phyloP scores from a whole-genome alignment of 2,797 vertebrate species.

The Steatocranus sp. region DNA sequence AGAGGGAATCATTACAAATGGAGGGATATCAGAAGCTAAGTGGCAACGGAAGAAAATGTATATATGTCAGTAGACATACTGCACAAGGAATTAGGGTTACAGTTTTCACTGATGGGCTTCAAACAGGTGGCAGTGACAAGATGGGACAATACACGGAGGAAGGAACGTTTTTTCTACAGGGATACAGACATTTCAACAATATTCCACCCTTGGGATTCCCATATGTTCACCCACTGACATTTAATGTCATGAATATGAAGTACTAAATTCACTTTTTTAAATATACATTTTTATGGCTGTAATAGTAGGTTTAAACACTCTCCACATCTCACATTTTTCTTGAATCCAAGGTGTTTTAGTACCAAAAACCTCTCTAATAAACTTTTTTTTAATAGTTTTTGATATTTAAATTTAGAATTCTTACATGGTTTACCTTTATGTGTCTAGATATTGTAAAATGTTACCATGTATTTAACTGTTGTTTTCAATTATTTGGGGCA shows the following conservation, averaged over 20 bases:
- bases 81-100: neutral
- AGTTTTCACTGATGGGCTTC: neutral
- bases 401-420: neutral
- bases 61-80: neutral
- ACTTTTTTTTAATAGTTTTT: neutral
- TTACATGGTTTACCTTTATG: neutral
- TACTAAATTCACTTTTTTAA: neutral
- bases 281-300: neutral
- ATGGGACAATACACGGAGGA: neutral
- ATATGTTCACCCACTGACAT: neutral
- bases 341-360: neutral
- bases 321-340: neutral
- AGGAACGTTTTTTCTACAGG: neutral
- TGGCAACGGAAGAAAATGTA: neutral
- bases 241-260: neutral
- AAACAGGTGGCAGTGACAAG: neutral
- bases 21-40: conserved; percentile 9
- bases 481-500: neutral
- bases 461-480: neutral
- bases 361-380: neutral
- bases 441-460: neutral
- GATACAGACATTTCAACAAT: neutral
- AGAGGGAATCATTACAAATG: conserved; percentile 29
- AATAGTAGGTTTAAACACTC: neutral
- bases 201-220: neutral